These are phyloP conservation scores for Drosophila bunnanda DNA, from an alignment of 2,888 invertebrate species.

Conservation along the genomic window DNA sequence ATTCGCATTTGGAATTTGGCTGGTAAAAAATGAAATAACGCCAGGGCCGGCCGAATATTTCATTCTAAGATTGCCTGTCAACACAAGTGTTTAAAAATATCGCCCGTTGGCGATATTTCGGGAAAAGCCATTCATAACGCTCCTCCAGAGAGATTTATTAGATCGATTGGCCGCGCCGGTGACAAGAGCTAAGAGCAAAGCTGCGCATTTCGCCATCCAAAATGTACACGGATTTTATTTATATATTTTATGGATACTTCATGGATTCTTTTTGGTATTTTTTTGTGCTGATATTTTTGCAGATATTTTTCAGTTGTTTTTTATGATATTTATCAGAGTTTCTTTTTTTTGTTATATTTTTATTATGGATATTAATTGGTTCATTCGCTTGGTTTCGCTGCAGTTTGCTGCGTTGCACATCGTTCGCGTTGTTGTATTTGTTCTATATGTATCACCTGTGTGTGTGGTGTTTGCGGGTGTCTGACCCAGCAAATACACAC, in stretches of 20 bases:
- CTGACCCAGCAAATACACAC: constrained; percentile 54
- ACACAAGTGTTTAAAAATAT: constrained; percentile 41
- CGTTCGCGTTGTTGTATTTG: constrained; percentile 44
- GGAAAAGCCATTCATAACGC: constrained; percentile 43
- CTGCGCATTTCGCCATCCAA: constrained; percentile 39
- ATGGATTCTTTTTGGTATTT: constrained; percentile 10
- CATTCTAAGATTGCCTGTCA: constrained; percentile 44
- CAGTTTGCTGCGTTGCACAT: constrained; percentile 47
- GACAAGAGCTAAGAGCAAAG: constrained; percentile 34
- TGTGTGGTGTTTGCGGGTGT: constrained; percentile 27
- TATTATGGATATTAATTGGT: constrained; percentile 46
- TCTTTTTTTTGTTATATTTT: constrained; percentile 31
- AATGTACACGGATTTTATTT: constrained; percentile 33
- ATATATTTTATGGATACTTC: constrained; percentile 45
- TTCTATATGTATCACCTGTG: constrained; percentile 27
- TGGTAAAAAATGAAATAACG: constrained; percentile 3
- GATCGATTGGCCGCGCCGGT: constrained; percentile 39
- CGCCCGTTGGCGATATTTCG: constrained; percentile 26
- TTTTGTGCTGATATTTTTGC: neutral
- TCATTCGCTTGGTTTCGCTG: constrained; percentile 34
- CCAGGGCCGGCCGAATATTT: constrained; percentile 30
- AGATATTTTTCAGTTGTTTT: constrained; percentile 27
- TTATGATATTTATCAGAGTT: constrained; percentile 11
- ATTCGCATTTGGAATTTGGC: constrained; percentile 24
- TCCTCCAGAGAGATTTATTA: constrained; percentile 42